These are phyloP conservation scores for Dolichoris vasculosae DNA, from an alignment of 1,140 invertebrate species.

Conservation along the genomic window DNA sequence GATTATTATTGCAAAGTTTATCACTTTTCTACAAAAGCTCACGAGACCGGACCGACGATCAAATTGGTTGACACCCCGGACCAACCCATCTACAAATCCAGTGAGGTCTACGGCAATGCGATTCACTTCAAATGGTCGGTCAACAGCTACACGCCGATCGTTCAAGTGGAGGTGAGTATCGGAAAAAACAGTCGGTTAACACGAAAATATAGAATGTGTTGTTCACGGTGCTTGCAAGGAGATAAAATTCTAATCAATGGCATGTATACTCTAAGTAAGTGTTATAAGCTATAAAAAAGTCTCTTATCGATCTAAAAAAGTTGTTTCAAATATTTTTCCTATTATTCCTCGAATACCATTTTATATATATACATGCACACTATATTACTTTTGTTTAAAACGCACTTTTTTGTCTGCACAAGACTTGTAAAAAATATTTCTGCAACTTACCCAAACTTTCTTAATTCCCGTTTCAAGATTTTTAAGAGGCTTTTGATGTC, in stretches of 20 bases:
- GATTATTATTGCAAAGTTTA: conserved; percentile 54
- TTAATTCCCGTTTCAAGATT: no score
- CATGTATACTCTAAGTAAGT: no score
- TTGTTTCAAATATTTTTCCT: no score
- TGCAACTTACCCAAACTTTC: neutral
- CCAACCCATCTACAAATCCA: conserved; percentile 9
- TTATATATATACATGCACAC: neutral
- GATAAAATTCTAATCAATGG: no score
- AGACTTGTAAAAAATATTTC: neutral
- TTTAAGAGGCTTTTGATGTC: no score
- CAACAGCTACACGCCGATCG: conserved; percentile 40
- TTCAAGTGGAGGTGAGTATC: conserved; percentile 18
- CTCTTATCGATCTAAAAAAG: no score
- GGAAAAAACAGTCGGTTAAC: no score
- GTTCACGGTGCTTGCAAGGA: no score
- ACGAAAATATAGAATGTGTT: no score
- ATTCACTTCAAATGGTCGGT: conserved; percentile 30
- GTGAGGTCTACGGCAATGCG: neutral
- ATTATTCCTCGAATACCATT: neutral
- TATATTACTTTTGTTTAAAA: neutral
- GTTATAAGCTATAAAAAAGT: no score
- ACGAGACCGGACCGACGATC: conserved; percentile 10
- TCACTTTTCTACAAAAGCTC: no score
- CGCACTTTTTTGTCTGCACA: neutral
- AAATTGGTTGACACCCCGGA: conserved; percentile 9